A percentile compares a stretch with the other conserved stretches of the same genome.
Conservation (phyloP, 2,888 invertebrate genomes). For the Eupithecia exiguata region DNA sequence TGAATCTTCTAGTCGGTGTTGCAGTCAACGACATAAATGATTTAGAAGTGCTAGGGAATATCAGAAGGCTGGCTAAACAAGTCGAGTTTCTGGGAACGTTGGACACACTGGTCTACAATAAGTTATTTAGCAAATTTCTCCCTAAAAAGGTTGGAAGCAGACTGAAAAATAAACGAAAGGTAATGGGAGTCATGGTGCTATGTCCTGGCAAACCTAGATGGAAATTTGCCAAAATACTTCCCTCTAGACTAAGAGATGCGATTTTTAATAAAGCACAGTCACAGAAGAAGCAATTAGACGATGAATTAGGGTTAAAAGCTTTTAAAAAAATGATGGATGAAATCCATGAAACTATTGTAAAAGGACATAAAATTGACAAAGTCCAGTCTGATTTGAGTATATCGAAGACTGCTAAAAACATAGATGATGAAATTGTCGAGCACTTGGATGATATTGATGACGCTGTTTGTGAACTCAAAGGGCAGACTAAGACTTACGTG, state of each 20-base stretch:
- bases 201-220: conserved; percentile 73
- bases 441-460: conserved; percentile 66
- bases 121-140: conserved; percentile 65
- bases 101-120: conserved; percentile 80
- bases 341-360: conserved; percentile 69
- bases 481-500: conserved; percentile 57
- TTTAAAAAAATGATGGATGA: conserved; percentile 67
- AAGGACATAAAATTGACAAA: conserved; percentile 45
- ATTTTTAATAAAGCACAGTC: conserved; percentile 72
- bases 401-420: conserved; percentile 38
- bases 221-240: conserved; percentile 61
- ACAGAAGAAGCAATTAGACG: conserved; percentile 69
- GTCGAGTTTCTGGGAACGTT: conserved; percentile 81
- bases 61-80: conserved; percentile 81
- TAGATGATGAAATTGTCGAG: conserved; percentile 63
- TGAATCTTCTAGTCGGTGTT: conserved; percentile 85
- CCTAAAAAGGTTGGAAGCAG: conserved; percentile 64
- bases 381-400: conserved; percentile 40
- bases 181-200: conserved; percentile 60
- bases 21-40: conserved; percentile 85
- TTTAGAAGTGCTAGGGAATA: conserved; percentile 82
- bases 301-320: conserved; percentile 61
- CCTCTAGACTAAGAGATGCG: conserved; percentile 68
- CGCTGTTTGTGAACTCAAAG: conserved; percentile 60
- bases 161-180: conserved; percentile 70